These are phyloP conservation scores for Coreius guichenoti DNA, from an alignment of 2,797 vertebrate species.

Conservation along the genomic window DNA sequence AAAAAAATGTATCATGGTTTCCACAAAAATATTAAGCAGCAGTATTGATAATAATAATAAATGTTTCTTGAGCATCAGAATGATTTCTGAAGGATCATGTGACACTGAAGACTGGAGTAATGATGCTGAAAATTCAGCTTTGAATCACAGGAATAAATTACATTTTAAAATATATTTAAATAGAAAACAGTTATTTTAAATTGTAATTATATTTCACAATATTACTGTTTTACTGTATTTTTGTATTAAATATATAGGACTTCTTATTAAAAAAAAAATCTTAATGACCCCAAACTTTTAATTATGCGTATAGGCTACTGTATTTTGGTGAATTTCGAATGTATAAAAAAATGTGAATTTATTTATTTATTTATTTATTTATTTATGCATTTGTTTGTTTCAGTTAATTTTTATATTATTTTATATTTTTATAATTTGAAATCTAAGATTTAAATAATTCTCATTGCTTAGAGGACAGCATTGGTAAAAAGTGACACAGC, in stretches of 20 bases:
- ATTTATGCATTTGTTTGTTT: neutral
- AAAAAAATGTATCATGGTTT: neutral
- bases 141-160: neutral
- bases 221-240: neutral
- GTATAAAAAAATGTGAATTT: neutral
- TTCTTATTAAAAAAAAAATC: neutral
- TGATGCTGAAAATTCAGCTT: neutral
- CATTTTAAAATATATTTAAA: neutral
- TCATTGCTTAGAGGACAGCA: neutral
- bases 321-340: neutral
- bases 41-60: neutral
- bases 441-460: neutral
- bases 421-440: neutral
- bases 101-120: neutral
- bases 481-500: neutral
- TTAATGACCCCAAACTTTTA: neutral
- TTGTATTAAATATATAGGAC: neutral
- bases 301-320: neutral
- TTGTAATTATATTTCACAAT: neutral
- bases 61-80: neutral
- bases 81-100: neutral
- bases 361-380: neutral
- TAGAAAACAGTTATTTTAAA: neutral
- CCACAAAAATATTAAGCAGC: neutral
- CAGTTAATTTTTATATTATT: neutral